Percentiles rank a stretch among this genome's conserved stretches.
Evolutionary conservation across 2,888 invertebrate species (phyloP).

Genomic region (Dynastes hyllus): DNA sequence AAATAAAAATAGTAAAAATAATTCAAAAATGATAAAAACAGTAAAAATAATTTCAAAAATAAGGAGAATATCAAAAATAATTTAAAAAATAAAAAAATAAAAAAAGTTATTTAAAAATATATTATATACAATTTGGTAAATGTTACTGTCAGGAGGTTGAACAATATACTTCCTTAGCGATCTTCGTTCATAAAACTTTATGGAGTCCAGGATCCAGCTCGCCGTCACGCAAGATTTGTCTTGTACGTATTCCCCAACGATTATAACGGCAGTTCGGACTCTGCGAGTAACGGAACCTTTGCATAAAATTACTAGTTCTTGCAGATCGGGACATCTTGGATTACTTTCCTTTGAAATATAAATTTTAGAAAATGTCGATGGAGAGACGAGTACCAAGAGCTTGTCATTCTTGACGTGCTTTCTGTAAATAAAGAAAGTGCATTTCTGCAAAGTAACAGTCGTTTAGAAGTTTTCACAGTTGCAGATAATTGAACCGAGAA

Average conservation of each 20-base stretch:
- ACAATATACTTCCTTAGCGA: conserved; percentile 48
- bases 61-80: no score
- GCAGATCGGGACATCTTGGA: conserved; percentile 73
- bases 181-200: conserved; percentile 61
- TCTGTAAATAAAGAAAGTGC: conserved; percentile 67
- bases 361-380: conserved; percentile 77
- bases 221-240: conserved; percentile 73
- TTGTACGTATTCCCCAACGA: conserved; percentile 71
- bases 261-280: conserved; percentile 72
- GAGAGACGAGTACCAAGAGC: conserved; percentile 76
- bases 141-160: not conserved
- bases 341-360: conserved; percentile 73
- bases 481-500: no score
- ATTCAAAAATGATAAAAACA: no score
- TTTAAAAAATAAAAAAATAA: no score
- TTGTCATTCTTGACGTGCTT: conserved; percentile 77
- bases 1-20: no score
- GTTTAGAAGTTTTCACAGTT: no score
- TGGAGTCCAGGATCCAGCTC: conserved; percentile 79
- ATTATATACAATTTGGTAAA: no score
- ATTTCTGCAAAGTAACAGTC: not conserved
- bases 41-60: no score
- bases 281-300: conserved; percentile 74
- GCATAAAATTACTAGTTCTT: conserved; percentile 75
- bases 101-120: no score